phyloP scores from a whole-genome alignment of 2,888 invertebrate species.

The Tholera decimalis region DNA sequence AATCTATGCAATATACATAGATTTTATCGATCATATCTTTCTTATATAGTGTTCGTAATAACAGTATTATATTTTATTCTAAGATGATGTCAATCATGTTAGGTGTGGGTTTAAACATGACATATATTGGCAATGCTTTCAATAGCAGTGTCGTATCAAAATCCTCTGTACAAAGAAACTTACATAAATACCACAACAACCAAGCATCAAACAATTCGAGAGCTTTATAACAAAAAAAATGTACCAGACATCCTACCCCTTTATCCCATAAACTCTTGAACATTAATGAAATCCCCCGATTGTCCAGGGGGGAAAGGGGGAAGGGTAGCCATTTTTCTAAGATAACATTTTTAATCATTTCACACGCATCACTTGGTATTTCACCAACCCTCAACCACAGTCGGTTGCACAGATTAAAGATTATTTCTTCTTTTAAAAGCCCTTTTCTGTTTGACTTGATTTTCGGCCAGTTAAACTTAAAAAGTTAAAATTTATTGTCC shows the following conservation, averaged over 20 bases:
- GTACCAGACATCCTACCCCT: conserved; percentile 43
- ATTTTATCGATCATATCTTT: too few species aligned
- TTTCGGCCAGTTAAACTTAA: conserved; percentile 69
- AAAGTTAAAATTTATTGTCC: conserved; percentile 69
- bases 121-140: too few species aligned
- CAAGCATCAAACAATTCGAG: conserved; percentile 11
- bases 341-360: conserved; percentile 85
- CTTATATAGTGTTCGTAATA: too few species aligned
- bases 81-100: too few species aligned
- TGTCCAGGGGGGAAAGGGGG: conserved; percentile 38
- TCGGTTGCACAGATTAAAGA: conserved; percentile 77
- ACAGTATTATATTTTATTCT: too few species aligned
- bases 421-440: conserved; percentile 74
- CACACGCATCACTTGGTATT: conserved; percentile 76
- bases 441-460: conserved; percentile 76
- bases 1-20: too few species aligned
- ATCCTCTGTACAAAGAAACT: neutral
- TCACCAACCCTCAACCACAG: conserved; percentile 68
- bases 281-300: conserved; percentile 76
- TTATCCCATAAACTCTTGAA: conserved; percentile 60
- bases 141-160: neutral
- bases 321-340: conserved; percentile 78
- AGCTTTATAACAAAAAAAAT: conserved; percentile 45
- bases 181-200: neutral
- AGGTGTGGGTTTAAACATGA: too few species aligned